A percentile compares a stretch with the other conserved stretches of the same genome.
These are phyloP conservation scores for Nomada fucata DNA, from an alignment of 2,888 invertebrate genomes.

Conservation along the genomic window DNA sequence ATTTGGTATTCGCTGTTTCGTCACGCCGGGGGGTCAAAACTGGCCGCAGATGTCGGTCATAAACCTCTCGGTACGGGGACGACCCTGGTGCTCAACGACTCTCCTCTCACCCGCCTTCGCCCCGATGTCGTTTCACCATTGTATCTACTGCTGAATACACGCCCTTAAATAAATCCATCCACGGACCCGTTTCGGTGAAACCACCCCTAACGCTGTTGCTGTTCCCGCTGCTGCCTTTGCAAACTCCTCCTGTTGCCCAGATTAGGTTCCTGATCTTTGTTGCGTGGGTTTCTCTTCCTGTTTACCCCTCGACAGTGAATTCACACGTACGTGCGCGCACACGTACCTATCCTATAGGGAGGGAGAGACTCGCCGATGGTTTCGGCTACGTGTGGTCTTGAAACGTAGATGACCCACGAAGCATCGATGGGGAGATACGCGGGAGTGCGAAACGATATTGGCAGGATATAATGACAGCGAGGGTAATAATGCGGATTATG, in stretches of 20 bases:
- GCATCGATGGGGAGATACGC: slow-evolving; percentile 37
- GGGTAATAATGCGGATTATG: slow-evolving; percentile 42
- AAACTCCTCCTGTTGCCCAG: slow-evolving; percentile 53
- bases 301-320: slow-evolving; percentile 18
- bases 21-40: slow-evolving; percentile 82
- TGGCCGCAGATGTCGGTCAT: slow-evolving; percentile 83
- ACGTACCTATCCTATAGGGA: not conserved
- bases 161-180: slow-evolving; percentile 82
- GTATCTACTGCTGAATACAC: slow-evolving; percentile 80
- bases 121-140: slow-evolving; percentile 72
- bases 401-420: slow-evolving; percentile 32
- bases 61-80: slow-evolving; percentile 72
- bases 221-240: slow-evolving; percentile 44
- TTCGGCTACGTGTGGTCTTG: slow-evolving; percentile 24
- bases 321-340: not conserved
- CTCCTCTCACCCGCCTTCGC: slow-evolving; percentile 38
- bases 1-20: slow-evolving; percentile 77
- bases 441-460: slow-evolving; percentile 52
- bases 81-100: slow-evolving; percentile 61
- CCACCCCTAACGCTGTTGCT: slow-evolving; percentile 62
- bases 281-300: slow-evolving; percentile 42
- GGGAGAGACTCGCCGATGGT: not conserved
- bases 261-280: slow-evolving; percentile 66
- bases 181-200: slow-evolving; percentile 57
- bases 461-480: slow-evolving; percentile 28